Evolutionary conservation across 1,140 invertebrate genomes (phyloP).

Genomic region (Mya arenaria): DNA sequence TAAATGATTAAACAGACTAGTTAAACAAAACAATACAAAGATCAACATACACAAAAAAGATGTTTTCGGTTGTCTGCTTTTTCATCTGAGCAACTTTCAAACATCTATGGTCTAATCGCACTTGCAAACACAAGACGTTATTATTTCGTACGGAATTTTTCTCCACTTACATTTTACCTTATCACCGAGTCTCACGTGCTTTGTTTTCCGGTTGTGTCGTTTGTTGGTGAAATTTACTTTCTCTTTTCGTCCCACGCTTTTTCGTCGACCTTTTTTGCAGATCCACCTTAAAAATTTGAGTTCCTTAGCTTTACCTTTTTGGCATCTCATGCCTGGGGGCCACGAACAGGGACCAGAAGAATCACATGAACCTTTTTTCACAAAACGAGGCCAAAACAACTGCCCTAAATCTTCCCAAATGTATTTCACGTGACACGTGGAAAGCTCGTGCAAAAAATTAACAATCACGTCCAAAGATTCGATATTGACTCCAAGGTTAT

Average conservation of each 20-base stretch:
- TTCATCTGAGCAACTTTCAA: no score
- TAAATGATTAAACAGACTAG: no score
- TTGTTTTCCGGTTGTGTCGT: background rate
- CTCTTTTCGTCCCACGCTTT: background rate
- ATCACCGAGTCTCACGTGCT: background rate
- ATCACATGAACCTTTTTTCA: slow-evolving; percentile 16
- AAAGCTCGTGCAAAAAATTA: background rate
- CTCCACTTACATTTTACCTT: slow-evolving; percentile 33
- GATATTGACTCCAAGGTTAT: background rate
- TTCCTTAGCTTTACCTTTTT: background rate
- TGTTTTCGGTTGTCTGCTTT: no score
- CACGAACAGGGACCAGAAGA: slow-evolving; percentile 1
- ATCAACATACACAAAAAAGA: no score
- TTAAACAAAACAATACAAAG: no score
- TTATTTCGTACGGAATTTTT: slow-evolving; percentile 29
- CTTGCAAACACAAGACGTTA: background rate
- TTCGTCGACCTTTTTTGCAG: background rate
- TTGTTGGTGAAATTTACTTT: no score
- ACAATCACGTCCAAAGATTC: background rate
- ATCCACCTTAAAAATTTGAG: slow-evolving; percentile 20
- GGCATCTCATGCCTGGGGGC: slow-evolving; percentile 24
- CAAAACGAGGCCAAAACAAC: slow-evolving; percentile 29
- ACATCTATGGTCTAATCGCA: background rate
- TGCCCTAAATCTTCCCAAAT: slow-evolving; percentile 19
- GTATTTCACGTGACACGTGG: slow-evolving; percentile 3